Evolutionary conservation across 1,140 invertebrate species (phyloP).

Genomic region (Aphaenogaster floridana): DNA sequence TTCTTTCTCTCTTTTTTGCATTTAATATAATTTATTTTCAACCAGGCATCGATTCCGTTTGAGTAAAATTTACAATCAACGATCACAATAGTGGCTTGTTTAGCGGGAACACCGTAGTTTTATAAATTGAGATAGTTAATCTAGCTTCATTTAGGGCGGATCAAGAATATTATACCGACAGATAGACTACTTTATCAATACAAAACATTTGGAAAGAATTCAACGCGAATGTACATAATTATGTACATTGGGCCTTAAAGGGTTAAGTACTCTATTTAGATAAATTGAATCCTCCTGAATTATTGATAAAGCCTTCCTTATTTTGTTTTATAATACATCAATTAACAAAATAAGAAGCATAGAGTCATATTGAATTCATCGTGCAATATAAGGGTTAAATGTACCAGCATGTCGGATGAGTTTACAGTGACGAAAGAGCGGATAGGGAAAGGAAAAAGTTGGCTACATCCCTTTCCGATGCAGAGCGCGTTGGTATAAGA

Average conservation of each 20-base stretch:
- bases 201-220: no score
- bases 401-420: background rate
- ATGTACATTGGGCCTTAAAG: no score
- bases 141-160: no score
- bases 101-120: no score
- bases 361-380: background rate
- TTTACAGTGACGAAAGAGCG: conserved; percentile 20
- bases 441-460: conserved; percentile 31
- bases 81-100: no score
- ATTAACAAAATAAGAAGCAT: background rate
- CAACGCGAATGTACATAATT: no score
- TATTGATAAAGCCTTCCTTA: background rate
- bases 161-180: no score
- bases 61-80: no score
- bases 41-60: no score
- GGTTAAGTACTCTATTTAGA: background rate
- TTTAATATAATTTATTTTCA: background rate
- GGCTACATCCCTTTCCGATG: background rate
- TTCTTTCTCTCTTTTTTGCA: background rate
- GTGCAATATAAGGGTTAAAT: conserved; percentile 51
- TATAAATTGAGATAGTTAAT: no score
- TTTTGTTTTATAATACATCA: background rate
- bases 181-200: no score
- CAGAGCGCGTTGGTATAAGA: conserved; percentile 40
- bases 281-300: background rate